Conservation (phyloP, 2,113 vertebrate genomes). For the Tichodroma muraria region DNA sequence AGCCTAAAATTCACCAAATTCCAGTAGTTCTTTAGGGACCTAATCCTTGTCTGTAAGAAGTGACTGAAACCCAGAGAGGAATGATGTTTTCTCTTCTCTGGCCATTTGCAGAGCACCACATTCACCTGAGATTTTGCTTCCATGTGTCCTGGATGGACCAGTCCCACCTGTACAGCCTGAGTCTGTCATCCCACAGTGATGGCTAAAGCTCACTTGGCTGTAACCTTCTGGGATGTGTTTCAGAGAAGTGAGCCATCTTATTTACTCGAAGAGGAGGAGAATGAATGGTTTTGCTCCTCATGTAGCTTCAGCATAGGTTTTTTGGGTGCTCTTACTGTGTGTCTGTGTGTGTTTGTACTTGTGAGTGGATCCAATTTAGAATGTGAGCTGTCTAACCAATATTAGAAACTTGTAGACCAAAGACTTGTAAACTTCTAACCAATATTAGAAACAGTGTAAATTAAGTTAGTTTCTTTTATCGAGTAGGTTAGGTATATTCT, state of each 20-base stretch:
- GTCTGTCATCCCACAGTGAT: background rate
- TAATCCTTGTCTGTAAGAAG: background rate
- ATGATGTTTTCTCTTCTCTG: background rate
- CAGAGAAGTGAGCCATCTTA: background rate
- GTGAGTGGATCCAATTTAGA: background rate
- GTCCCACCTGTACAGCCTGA: background rate
- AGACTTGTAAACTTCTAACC: no score
- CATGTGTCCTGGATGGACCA: background rate
- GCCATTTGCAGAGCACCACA: accelerated
- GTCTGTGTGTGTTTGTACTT: background rate
- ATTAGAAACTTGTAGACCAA: background rate
- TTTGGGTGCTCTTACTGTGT: background rate
- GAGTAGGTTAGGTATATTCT: background rate
- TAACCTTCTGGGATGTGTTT: background rate
- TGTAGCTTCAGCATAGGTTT: background rate
- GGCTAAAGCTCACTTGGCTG: background rate
- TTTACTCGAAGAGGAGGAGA: background rate
- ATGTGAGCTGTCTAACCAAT: background rate
- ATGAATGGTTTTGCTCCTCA: background rate
- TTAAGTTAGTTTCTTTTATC: background rate
- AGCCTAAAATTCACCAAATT: background rate
- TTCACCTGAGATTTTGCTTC: background rate
- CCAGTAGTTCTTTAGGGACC: background rate
- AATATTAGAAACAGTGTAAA: background rate
- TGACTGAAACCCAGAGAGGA: background rate